Evolutionary conservation across 37 sponge, comb jelly and placozoan species (phyloP), one percentile per base, ranked within the genome.

Genomic region (Chondrosia reniformis): DNA sequence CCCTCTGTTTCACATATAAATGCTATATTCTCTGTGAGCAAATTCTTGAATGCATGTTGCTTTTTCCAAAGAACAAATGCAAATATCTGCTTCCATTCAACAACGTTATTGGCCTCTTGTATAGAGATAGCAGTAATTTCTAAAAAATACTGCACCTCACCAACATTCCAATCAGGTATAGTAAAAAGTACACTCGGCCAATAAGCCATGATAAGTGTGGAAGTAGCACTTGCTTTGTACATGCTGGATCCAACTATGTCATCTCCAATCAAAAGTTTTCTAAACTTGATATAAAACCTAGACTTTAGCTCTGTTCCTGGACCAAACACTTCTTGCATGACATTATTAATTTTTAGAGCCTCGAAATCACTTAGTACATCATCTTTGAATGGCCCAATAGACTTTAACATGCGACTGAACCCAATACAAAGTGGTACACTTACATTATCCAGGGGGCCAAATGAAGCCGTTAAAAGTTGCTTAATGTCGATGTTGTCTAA

Each of bases 61-160:
- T 80, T 36, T 46, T 64, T 66, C 86, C 86, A 86, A 0, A 34
- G 55, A 1, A 86, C 76, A 75, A 55, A 86, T 5, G 76, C 76
- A 74, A 79, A 75, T 1, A 75, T 76, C 25, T 57, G 19, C 28
- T 38, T 43, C 39, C 49, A 6, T 42, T 61, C 41, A 10, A 43
- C 37, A 4, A 54, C 4, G 2, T 49, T 3, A 9, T 24, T 36
- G n/a, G n/a, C n/a, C n/a, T n/a, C n/a, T 2, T 46, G 17, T n/a
- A n/a, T n/a, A n/a, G n/a, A n/a, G 1, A 33, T 4, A 33, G 67
- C 34, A 42, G 7, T 40, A 3, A 74, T 38, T 28, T 24, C 31
- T 6, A 86, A 27, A 52, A 45, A 86, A 36, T 80, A 75, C 43
- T 80, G 86, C 0, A 86, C 66, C 28, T 57, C 30, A 1, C 81